These are phyloP conservation scores for Acanthochromis polyacanthus DNA, from an alignment of 2,113 vertebrate species.

Conservation along the genomic window DNA sequence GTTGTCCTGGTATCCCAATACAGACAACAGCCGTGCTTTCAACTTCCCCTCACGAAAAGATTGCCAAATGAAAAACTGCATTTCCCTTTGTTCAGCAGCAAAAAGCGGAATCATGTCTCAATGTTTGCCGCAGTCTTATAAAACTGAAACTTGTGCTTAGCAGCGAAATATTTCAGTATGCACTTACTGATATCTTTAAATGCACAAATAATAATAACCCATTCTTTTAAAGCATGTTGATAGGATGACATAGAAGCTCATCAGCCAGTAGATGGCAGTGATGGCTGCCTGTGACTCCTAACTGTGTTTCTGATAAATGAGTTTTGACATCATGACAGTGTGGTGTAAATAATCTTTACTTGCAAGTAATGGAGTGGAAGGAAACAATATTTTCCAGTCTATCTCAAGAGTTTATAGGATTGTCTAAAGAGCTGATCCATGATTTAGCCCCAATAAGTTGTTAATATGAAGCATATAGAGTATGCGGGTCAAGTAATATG, in stretches of 20 bases:
- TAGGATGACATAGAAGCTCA: neutral
- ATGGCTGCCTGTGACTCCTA: neutral
- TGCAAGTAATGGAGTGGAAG: too few relatives aligned
- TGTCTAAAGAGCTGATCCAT: too few relatives aligned
- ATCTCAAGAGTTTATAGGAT: too few relatives aligned
- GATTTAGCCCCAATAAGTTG: too few relatives aligned
- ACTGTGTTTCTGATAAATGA: neutral
- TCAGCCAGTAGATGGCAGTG: constrained; percentile 59
- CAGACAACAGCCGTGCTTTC: constrained; percentile 50
- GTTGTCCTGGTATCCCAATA: constrained; percentile 1
- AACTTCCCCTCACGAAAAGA: constrained; percentile 72
- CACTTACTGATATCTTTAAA: constrained; percentile 15
- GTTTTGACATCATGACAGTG: neutral
- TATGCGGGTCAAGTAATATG: too few relatives aligned
- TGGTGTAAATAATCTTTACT: neutral
- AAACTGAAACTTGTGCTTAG: constrained; percentile 9
- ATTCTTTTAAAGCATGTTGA: neutral
- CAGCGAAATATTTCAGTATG: neutral
- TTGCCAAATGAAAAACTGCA: constrained; percentile 79
- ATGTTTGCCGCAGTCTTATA: constrained; percentile 38
- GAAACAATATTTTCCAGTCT: too few relatives aligned
- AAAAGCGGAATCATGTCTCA: constrained; percentile 79
- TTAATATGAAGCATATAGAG: neutral
- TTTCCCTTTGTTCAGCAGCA: constrained; percentile 57
- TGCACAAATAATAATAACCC: neutral